phyloP scores from a whole-genome alignment of 1,140 invertebrate genomes.

The Sarcophaga bullata region DNA sequence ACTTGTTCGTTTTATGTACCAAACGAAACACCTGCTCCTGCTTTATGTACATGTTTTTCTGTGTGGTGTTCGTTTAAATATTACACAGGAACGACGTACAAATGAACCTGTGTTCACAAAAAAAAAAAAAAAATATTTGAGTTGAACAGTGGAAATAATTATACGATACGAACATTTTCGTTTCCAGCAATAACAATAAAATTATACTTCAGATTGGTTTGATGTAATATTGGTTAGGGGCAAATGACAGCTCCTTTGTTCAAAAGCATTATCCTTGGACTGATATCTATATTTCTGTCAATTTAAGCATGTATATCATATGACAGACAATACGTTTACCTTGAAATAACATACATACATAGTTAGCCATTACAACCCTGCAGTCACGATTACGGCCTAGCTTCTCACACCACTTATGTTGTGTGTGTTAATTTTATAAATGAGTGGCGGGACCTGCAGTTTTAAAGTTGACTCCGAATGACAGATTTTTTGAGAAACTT shows the following conservation, averaged over 20 bases:
- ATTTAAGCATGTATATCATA: too few relatives aligned
- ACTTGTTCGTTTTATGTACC: background rate
- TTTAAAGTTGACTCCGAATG: too few relatives aligned
- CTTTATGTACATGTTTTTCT: background rate
- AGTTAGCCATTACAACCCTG: too few relatives aligned
- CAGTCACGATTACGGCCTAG: too few relatives aligned
- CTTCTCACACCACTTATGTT: too few relatives aligned
- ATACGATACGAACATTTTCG: background rate
- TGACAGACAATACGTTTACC: too few relatives aligned
- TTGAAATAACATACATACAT: too few relatives aligned
- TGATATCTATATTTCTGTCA: too few relatives aligned
- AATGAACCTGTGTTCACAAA: background rate
- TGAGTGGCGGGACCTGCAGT: too few relatives aligned
- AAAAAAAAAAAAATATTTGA: background rate
- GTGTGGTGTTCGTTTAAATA: background rate
- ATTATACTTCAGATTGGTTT: background rate
- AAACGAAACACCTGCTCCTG: conserved; percentile 7
- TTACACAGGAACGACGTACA: background rate
- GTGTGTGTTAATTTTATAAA: too few relatives aligned
- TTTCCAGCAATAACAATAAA: background rate
- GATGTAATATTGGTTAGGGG: background rate
- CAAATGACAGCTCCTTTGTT: background rate
- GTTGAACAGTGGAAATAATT: background rate
- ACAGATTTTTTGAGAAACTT: too few relatives aligned
- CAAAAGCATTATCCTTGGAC: too few relatives aligned